A percentile compares a stretch with the other conserved stretches of the same genome.
phyloP scores from a whole-genome alignment of 1,140 invertebrate genomes.

The Lasaia peninsularis region DNA sequence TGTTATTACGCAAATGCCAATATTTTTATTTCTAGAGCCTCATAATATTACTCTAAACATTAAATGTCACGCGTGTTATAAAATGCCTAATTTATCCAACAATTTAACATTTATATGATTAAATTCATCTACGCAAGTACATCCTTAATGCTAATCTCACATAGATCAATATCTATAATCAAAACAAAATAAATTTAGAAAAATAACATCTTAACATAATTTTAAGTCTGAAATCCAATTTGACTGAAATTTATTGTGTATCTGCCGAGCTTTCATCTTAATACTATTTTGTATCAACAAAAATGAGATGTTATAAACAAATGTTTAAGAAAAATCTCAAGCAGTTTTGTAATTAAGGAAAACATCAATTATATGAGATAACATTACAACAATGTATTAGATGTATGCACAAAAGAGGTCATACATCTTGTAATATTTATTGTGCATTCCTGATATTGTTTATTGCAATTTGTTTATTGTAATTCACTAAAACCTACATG shows the following conservation, averaged over 20 bases:
- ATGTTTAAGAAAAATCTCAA: no score
- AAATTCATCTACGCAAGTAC: background rate
- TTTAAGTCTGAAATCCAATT: background rate
- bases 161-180: background rate
- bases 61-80: conserved; percentile 18
- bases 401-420: no score
- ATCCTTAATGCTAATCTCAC: conserved; percentile 1
- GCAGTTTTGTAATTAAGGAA: no score
- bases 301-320: no score
- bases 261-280: no score
- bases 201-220: background rate
- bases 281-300: no score
- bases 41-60: conserved; percentile 5
- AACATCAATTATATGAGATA: no score
- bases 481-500: conserved; percentile 9
- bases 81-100: background rate
- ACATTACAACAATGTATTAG: no score
- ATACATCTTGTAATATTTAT: no score
- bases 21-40: conserved; percentile 15
- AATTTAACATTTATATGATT: conserved; percentile 9
- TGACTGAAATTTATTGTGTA: background rate
- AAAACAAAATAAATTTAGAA: background rate
- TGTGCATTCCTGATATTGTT: no score
- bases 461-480: conserved; percentile 3
- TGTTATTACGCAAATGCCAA: conserved; percentile 7